Base-by-base conservation (phyloP, 2,797 vertebrate genomes). In the Coregonus sp. region DNA sequence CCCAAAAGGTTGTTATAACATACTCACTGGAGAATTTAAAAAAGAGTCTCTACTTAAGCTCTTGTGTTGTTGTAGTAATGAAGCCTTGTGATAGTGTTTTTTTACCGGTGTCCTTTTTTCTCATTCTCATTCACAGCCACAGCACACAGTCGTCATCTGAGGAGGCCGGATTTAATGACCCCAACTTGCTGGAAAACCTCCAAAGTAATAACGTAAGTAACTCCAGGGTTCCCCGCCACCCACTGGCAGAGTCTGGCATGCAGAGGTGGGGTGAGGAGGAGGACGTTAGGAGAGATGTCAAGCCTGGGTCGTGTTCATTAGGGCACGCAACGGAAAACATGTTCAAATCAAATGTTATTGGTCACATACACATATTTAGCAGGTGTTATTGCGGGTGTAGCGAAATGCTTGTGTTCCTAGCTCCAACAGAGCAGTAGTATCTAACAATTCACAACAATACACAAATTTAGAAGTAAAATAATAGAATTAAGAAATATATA, bases 151-250 rank as follows among this genome's bases (percentile, higher is more conserved):
- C 92, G n/a, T 94, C 93, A 84, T 61, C 56, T 61, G 97, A 98
- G 1, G 96, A 97, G 86, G 94, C 93, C 71, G 93, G 91, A 86
- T 99, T 99, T 92, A 97, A 93, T 89, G 98, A 99, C 79, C 87
- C 93, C 3, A 97, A 96, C 59, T 93, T 99, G 91, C 92, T 98
- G 92, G 97, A 99, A 94, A 99, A 99, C 89, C 95, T 99, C 89
- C 97, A 99, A 89, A 97, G 90, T 89, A 96, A 97, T 95, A 97
- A 99, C 87, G 98, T 99, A 96, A 97, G 97, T 95, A 92, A 88
- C 81, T 78, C 85, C 83, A 82, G 83, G 75, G 9, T 65, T 85
- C 77, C 83, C 75, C 4, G 70, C 75, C 65, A 31, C 59, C 71
- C 1, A 67, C 69, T 72, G 74, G 52, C 72, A 71, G 61, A 40